Percentiles rank a stretch among this genome's conserved stretches.
phyloP scores from a whole-genome alignment of 2,113 vertebrate genomes.

The Origma solitaria region DNA sequence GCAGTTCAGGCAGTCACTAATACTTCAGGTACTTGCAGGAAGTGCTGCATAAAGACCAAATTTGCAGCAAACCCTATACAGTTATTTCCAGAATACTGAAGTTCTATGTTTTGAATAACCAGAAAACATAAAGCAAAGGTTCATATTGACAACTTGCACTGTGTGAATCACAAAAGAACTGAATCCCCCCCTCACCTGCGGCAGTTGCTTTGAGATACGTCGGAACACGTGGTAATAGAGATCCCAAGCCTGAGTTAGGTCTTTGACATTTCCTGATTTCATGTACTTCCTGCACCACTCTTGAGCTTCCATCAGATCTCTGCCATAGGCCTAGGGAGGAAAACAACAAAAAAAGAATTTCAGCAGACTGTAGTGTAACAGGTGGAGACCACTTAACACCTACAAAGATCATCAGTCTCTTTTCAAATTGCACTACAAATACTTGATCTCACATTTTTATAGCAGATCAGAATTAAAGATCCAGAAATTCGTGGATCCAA shows the following conservation, averaged over 20 bases:
- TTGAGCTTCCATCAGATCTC: conserved; percentile 98
- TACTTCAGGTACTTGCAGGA: background rate
- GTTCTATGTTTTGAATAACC: background rate
- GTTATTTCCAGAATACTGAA: background rate
- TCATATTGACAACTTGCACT: background rate
- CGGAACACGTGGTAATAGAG: conserved; percentile 98
- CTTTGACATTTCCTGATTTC: conserved; percentile 97
- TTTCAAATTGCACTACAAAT: background rate
- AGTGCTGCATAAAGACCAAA: background rate
- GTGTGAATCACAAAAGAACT: background rate
- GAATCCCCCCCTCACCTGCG: conserved; percentile 79
- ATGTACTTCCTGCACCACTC: conserved; percentile 99
- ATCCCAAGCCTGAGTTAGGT: conserved; percentile 98
- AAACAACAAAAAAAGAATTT: background rate
- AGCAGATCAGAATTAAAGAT: background rate
- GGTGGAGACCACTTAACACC: background rate
- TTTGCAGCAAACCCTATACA: background rate
- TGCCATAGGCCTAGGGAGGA: conserved; percentile 87
- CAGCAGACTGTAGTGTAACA: background rate
- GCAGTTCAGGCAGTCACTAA: background rate
- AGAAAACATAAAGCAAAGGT: background rate
- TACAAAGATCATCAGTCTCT: background rate
- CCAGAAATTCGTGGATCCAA: background rate
- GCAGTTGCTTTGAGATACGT: conserved; percentile 96
- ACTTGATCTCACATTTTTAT: background rate